phyloP scores from a whole-genome alignment of 30 jellyfish, hydroid and myxozoan species.

The Nemopilema nomurai region DNA sequence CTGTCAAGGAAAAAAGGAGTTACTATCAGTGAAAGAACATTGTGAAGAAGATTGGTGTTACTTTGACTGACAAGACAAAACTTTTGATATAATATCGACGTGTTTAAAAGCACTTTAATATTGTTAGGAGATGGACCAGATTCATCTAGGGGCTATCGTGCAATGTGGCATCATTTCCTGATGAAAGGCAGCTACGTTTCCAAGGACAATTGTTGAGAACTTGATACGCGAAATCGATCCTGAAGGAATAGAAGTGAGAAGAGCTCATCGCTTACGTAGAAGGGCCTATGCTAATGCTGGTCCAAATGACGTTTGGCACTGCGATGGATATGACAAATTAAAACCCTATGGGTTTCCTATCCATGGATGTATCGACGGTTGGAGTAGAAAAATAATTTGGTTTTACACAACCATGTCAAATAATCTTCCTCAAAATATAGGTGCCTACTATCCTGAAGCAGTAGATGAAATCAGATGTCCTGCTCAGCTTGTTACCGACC shows the following conservation, averaged over 20 bases:
- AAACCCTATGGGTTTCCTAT: conserved; percentile 46
- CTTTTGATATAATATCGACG: conserved; percentile 8
- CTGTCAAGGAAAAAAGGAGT: conserved; percentile 39
- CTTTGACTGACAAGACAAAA: conserved; percentile 32
- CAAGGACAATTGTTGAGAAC: conserved; percentile 44
- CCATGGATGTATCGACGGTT: conserved; percentile 41
- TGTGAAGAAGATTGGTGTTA: conserved; percentile 18
- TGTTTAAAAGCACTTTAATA: conserved; percentile 5
- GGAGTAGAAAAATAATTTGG: conserved; percentile 22
- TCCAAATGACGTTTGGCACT: conserved; percentile 49
- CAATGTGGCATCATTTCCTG: conserved; percentile 55
- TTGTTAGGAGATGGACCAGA: conserved; percentile 37
- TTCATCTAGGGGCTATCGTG: conserved; percentile 44
- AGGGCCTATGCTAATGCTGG: conserved; percentile 27
- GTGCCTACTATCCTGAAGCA: conserved; percentile 38
- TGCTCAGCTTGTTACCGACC: conserved; percentile 42
- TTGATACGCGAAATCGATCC: conserved; percentile 49
- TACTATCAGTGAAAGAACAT: conserved; percentile 27
- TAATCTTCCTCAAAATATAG: conserved; percentile 29
- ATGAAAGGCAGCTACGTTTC: conserved; percentile 37
- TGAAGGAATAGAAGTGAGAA: conserved; percentile 38
- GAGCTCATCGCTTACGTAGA: conserved; percentile 48
- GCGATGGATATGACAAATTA: conserved; percentile 41
- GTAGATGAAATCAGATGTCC: conserved; percentile 39
- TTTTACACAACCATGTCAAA: conserved; percentile 31